Percentiles rank a stretch among this genome's conserved stretches.
phyloP scores from a whole-genome alignment of 2,888 invertebrate species.

The Eupithecia subumbrata region DNA sequence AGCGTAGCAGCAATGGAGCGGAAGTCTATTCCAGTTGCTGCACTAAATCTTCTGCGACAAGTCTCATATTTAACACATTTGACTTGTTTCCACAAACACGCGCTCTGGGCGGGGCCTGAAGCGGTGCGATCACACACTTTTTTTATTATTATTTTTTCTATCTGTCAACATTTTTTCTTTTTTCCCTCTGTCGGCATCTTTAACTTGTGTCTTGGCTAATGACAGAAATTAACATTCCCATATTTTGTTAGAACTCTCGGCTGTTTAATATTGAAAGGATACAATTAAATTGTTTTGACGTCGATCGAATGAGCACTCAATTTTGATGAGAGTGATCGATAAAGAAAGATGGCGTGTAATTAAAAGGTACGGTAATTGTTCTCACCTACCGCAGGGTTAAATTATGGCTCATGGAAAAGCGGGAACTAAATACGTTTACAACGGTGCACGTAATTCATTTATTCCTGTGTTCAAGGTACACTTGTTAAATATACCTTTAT shows the following conservation, averaged over 20 bases:
- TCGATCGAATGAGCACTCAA: constrained; percentile 42
- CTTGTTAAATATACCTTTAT: neutral
- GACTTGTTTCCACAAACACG: constrained; percentile 79
- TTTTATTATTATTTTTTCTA: constrained; percentile 53
- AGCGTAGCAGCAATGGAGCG: too few relatives aligned
- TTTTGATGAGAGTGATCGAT: constrained; percentile 35
- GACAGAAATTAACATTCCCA: constrained; percentile 80
- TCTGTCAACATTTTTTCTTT: constrained; percentile 54
- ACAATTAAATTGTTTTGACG: constrained; percentile 69
- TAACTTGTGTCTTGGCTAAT: constrained; percentile 73
- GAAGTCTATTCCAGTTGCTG: constrained; percentile 52
- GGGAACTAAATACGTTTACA: neutral
- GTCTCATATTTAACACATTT: constrained; percentile 77
- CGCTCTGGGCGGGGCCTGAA: constrained; percentile 62
- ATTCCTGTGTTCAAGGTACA: neutral
- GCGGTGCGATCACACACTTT: constrained; percentile 75
- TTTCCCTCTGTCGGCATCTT: constrained; percentile 71
- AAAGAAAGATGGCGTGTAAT: constrained; percentile 30
- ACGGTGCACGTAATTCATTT: neutral
- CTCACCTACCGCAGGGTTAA: constrained; percentile 34
- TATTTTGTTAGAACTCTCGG: constrained; percentile 74
- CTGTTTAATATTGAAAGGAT: constrained; percentile 55
- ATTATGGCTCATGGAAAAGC: neutral
- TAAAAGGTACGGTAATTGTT: constrained; percentile 36
- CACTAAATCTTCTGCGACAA: constrained; percentile 42